Evolutionary conservation across 2,888 invertebrate species (phyloP).

Genomic region (Nineta flava): DNA sequence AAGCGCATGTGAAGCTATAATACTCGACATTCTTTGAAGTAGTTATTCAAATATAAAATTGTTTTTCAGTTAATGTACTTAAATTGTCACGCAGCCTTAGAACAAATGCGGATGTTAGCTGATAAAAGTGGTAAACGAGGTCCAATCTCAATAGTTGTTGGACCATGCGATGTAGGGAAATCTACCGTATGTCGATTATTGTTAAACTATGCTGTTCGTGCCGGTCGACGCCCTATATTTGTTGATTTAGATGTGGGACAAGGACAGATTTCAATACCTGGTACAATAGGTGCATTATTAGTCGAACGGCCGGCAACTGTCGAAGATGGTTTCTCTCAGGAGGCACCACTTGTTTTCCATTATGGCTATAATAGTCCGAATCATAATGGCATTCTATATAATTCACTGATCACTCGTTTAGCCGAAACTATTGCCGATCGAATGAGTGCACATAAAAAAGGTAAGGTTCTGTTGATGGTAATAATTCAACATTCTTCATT

Average conservation of each 20-base stretch:
- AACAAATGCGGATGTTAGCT: conserved; percentile 71
- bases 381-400: conserved; percentile 69
- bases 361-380: conserved; percentile 72
- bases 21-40: neutral
- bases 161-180: conserved; percentile 94
- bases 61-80: conserved; percentile 50
- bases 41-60: neutral
- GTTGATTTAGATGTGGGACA: conserved; percentile 95
- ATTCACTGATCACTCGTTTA: conserved; percentile 64
- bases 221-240: conserved; percentile 75
- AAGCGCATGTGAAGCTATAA: conserved; percentile 3
- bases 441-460: conserved; percentile 74
- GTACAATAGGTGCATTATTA: conserved; percentile 75
- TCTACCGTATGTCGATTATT: conserved; percentile 77
- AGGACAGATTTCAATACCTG: conserved; percentile 81
- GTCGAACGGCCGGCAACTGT: conserved; percentile 88
- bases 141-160: conserved; percentile 79
- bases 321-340: conserved; percentile 89
- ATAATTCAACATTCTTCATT: neutral
- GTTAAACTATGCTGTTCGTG: conserved; percentile 87
- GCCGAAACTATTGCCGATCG: conserved; percentile 75
- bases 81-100: conserved; percentile 90
- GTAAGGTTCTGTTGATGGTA: conserved; percentile 26
- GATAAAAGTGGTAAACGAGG: conserved; percentile 58
- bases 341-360: conserved; percentile 85